Conservation (phyloP, 2,797 vertebrate species). For the Apogon hyalosoma region DNA sequence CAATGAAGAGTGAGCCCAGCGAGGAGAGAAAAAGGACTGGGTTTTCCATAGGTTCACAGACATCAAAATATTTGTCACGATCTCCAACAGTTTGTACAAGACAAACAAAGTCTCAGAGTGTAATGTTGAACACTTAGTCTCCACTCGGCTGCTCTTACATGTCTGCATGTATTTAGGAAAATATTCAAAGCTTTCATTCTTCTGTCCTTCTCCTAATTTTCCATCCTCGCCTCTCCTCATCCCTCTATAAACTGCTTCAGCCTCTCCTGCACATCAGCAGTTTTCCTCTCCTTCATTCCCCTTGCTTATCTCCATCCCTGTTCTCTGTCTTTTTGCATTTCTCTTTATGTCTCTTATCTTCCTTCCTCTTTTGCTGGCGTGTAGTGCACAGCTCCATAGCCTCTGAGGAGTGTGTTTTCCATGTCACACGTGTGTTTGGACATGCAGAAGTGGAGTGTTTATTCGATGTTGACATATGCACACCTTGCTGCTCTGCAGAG, state of each 20-base stretch:
- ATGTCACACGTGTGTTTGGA: conserved; percentile 72
- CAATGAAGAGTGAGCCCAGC: conserved; percentile 72
- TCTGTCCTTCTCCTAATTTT: conserved; percentile 1
- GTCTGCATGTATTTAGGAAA: conserved; percentile 12
- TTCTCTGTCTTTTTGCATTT: conserved; percentile 26
- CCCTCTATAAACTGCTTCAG: conserved; percentile 18
- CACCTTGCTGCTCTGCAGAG: conserved; percentile 36
- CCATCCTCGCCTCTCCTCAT: not conserved
- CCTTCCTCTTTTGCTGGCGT: conserved; percentile 47
- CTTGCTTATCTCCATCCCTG: conserved; percentile 14
- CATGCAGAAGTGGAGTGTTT: conserved; percentile 58
- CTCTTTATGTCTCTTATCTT: conserved; percentile 34
- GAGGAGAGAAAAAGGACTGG: conserved; percentile 51
- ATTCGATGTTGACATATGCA: conserved; percentile 69
- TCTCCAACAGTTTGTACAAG: conserved; percentile 17
- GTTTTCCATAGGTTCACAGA: conserved; percentile 58
- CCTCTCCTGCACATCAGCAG: conserved; percentile 37
- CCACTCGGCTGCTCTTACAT: not conserved
- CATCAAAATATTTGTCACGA: conserved; percentile 46
- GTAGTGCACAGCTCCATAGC: conserved; percentile 31
- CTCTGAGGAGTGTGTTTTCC: conserved; percentile 67
- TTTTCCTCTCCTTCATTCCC: conserved; percentile 3
- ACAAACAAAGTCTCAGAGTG: conserved; percentile 2
- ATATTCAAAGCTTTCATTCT: not conserved
- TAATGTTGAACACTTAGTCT: conserved; percentile 2